Conservation (phyloP, 1,140 invertebrate species). For the Tenebrio molitor region DNA sequence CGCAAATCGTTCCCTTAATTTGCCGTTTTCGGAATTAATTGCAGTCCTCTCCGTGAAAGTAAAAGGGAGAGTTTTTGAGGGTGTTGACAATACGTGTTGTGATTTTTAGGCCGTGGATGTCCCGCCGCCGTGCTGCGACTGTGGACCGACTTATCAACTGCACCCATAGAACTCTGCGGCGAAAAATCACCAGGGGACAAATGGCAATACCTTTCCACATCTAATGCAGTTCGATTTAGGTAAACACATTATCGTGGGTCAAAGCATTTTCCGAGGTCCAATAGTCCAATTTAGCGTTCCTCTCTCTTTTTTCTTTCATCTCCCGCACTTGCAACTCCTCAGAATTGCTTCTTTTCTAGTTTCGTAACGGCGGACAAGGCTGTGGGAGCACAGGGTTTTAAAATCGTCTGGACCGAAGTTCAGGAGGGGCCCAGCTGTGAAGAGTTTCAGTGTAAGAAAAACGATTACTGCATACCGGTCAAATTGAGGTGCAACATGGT, state of each 20-base stretch:
- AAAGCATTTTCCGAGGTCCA: background rate
- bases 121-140: conserved; percentile 90
- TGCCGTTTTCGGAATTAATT: background rate
- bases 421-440: conserved; percentile 70
- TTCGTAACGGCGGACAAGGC: conserved; percentile 89
- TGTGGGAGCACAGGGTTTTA: conserved; percentile 86
- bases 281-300: too few relatives aligned
- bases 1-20: background rate
- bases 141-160: conserved; percentile 81
- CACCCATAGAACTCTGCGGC: conserved; percentile 91
- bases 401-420: conserved; percentile 91
- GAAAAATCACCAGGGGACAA: conserved; percentile 80
- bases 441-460: conserved; percentile 77
- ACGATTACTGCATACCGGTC: conserved; percentile 84
- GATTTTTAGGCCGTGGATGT: conserved; percentile 83
- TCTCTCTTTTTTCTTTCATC: too few relatives aligned
- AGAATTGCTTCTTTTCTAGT: conserved; percentile 69
- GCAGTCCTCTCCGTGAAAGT: too few relatives aligned
- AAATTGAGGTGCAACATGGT: conserved; percentile 83
- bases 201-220: conserved; percentile 88
- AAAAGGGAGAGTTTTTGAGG: too few relatives aligned
- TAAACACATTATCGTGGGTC: conserved; percentile 64
- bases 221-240: conserved; percentile 85
- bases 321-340: too few relatives aligned
- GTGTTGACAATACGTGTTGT: background rate